These are phyloP conservation scores for Noctua janthina DNA, from an alignment of 2,888 invertebrate genomes.

Conservation along the genomic window DNA sequence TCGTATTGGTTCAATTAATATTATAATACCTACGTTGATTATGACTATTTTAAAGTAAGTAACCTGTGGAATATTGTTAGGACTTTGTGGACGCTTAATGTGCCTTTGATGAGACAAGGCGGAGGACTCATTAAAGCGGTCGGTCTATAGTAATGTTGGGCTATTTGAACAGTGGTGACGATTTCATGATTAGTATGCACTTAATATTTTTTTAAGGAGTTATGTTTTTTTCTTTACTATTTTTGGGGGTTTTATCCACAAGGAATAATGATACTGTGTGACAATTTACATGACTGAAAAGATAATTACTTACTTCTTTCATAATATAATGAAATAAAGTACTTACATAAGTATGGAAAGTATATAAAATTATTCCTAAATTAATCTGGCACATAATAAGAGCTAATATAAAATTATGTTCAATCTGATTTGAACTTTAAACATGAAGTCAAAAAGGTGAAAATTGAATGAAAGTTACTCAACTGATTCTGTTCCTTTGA, in stretches of 20 bases:
- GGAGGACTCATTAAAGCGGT: too few species aligned
- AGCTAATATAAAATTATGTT: background rate
- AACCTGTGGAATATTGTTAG: too few species aligned
- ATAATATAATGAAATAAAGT: background rate
- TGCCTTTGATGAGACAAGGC: too few species aligned
- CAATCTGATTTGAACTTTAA: slow-evolving; percentile 29
- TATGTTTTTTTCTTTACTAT: background rate
- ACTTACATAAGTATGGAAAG: background rate
- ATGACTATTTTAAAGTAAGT: too few species aligned
- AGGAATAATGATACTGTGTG: background rate
- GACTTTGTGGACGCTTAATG: too few species aligned
- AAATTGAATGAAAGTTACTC: slow-evolving; percentile 24
- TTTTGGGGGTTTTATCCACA: background rate
- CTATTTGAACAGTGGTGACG: background rate
- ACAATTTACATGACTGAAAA: background rate
- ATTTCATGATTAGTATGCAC: background rate
- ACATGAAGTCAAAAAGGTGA: rapidly evolving
- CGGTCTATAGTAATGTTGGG: too few species aligned
- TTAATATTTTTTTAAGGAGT: background rate
- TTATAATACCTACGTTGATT: too few species aligned
- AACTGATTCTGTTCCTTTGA: slow-evolving; percentile 54
- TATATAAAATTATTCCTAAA: slow-evolving; percentile 36
- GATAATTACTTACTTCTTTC: too few species aligned
- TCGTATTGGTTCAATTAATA: too few species aligned
- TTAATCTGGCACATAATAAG: slow-evolving; percentile 31